Evolutionary conservation across 1,140 invertebrate genomes (phyloP).

Genomic region (Eumaeus atala): DNA sequence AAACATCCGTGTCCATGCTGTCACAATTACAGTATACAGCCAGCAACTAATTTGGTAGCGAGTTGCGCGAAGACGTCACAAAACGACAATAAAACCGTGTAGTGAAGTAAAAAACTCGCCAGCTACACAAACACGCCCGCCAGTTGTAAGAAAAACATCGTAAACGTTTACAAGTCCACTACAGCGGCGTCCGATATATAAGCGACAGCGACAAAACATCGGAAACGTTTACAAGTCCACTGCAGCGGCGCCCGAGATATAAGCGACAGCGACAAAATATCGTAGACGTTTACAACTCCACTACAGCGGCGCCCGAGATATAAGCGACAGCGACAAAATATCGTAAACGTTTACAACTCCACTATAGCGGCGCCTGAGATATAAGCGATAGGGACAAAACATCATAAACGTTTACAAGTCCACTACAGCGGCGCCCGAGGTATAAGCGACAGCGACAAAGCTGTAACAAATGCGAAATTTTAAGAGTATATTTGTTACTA

Average conservation of each 20-base stretch:
- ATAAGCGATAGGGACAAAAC: conserved; percentile 10
- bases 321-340: conserved; percentile 32
- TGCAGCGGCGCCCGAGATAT: conserved; percentile 20
- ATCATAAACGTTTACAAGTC: too few relatives aligned
- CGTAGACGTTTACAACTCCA: conserved; percentile 56
- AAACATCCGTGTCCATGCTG: too few relatives aligned
- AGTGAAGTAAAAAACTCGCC: conserved; percentile 60
- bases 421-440: too few relatives aligned
- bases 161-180: conserved; percentile 54
- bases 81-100: conserved; percentile 36
- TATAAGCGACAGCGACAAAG: too few relatives aligned
- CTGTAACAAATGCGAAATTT: too few relatives aligned
- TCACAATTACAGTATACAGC: too few relatives aligned
- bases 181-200: conserved; percentile 18
- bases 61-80: conserved; percentile 27
- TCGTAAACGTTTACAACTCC: conserved; percentile 56
- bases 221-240: conserved; percentile 54
- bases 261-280: conserved; percentile 35
- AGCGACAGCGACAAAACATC: conserved; percentile 38
- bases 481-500: too few relatives aligned
- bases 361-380: conserved; percentile 26
- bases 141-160: conserved; percentile 56
- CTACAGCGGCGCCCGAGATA: conserved; percentile 23
- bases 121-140: conserved; percentile 39
- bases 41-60: too few relatives aligned